Conservation (phyloP, 2,888 invertebrate species). For the Sylvicola fuscatus region DNA sequence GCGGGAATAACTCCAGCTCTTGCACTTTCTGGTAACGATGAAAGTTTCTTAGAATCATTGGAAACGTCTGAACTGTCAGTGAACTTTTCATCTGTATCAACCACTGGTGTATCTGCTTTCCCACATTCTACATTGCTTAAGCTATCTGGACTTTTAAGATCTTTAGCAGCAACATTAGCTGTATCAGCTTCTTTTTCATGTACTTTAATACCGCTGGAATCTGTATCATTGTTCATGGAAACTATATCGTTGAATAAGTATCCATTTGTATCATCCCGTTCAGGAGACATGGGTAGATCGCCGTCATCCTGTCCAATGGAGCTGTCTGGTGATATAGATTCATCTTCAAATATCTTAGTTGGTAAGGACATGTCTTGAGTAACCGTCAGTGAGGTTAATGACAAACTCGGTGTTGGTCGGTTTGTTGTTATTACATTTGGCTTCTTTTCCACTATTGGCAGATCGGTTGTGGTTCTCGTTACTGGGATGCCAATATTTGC, state of each 20-base stretch:
- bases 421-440: constrained; percentile 2
- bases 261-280: constrained; percentile 4
- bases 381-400: constrained; percentile 28
- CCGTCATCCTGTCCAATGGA: constrained; percentile 23
- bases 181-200: constrained; percentile 1
- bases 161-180: constrained; percentile 5
- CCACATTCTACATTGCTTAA: constrained; percentile 10
- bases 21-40: constrained; percentile 16
- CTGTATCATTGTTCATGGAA: not conserved
- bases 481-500: too few species aligned
- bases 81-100: constrained; percentile 9
- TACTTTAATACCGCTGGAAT: not conserved
- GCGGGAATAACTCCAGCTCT: constrained; percentile 10
- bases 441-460: constrained; percentile 3
- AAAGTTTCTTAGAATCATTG: constrained; percentile 21
- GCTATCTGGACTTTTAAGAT: not conserved
- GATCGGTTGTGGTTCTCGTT: constrained; percentile 1
- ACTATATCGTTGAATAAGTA: too few species aligned
- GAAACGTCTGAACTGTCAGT: constrained; percentile 36
- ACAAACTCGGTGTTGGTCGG: constrained; percentile 20
- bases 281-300: constrained; percentile 4
- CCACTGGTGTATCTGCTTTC: constrained; percentile 8
- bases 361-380: constrained; percentile 36
- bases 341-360: constrained; percentile 46
- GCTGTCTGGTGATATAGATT: constrained; percentile 37